Evolutionary conservation across 2,888 invertebrate species (phyloP).

Genomic region (Theristus sp.): DNA sequence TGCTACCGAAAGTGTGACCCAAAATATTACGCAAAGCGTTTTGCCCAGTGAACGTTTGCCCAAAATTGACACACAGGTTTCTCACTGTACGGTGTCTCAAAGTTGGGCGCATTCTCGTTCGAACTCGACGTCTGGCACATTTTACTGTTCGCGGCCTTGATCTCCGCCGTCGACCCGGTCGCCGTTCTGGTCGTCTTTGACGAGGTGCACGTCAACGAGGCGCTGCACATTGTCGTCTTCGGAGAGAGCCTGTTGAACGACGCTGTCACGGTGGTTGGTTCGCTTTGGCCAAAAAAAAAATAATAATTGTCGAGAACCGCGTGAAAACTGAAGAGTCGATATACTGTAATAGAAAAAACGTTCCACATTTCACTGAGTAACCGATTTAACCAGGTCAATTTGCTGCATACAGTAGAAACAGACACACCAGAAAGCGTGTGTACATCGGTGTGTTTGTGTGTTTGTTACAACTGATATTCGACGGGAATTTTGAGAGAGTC

Average conservation of each 20-base stretch:
- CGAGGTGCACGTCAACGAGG: slow-evolving; percentile 24
- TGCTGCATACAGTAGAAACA: too few species aligned
- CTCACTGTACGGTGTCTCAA: slow-evolving; percentile 20
- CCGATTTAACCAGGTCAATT: too few species aligned
- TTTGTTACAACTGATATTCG: not conserved
- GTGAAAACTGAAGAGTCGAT: too few species aligned
- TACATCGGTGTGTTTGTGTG: not conserved
- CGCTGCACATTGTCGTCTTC: slow-evolving; percentile 74
- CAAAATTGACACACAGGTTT: slow-evolving; percentile 14
- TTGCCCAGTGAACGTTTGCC: too few species aligned
- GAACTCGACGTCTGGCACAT: slow-evolving; percentile 15
- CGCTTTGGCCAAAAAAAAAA: too few species aligned
- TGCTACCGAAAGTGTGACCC: too few species aligned
- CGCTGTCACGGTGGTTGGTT: slow-evolving; percentile 70
- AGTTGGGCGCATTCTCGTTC: slow-evolving; percentile 20
- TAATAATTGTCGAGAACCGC: not conserved
- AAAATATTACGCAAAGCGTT: too few species aligned
- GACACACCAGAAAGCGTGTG: not conserved
- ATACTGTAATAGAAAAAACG: too few species aligned
- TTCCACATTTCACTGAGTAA: too few species aligned
- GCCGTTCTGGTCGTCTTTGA: slow-evolving; percentile 28
- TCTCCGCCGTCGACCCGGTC: slow-evolving; percentile 26
- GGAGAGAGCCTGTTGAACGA: slow-evolving; percentile 94
- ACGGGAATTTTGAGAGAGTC: too few species aligned
- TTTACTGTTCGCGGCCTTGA: slow-evolving; percentile 23